Percentiles rank a stretch among this genome's conserved stretches.
Conservation (phyloP, 2,888 invertebrate genomes). For the Drosophila yooni region DNA sequence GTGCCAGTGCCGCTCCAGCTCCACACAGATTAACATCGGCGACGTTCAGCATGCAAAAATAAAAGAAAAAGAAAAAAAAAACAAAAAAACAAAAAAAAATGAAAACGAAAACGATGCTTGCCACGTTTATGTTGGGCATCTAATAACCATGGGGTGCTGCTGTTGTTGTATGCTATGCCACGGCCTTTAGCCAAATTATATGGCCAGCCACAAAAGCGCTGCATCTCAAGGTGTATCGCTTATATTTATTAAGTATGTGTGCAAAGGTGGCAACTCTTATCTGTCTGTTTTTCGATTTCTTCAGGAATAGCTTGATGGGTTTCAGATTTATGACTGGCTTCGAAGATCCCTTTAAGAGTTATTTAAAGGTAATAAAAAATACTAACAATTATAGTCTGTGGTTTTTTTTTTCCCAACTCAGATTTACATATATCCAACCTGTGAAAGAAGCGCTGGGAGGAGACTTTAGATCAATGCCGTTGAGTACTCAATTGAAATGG, state of each 20-base stretch:
- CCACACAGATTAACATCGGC: slow-evolving; percentile 70
- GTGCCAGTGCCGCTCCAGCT: slow-evolving; percentile 48
- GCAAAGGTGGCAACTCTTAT: slow-evolving; percentile 37
- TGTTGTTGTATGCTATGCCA: slow-evolving; percentile 32
- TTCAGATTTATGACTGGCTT: slow-evolving; percentile 29
- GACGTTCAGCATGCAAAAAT: slow-evolving; percentile 69
- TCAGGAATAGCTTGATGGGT: slow-evolving; percentile 25
- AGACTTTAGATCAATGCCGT: not conserved
- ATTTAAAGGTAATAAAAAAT: slow-evolving; percentile 13
- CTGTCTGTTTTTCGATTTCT: slow-evolving; percentile 21
- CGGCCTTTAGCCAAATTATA: slow-evolving; percentile 77
- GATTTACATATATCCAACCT: not conserved
- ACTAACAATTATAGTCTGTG: slow-evolving; percentile 20
- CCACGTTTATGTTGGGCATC: slow-evolving; percentile 68
- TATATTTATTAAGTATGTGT: slow-evolving; percentile 23
- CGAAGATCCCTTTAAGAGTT: slow-evolving; percentile 9
- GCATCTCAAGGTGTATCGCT: slow-evolving; percentile 37
- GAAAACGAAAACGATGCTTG: slow-evolving; percentile 51
- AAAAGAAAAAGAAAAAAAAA: slow-evolving; percentile 24
- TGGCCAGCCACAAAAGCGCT: slow-evolving; percentile 44
- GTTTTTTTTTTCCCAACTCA: not conserved
- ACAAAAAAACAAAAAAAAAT: slow-evolving; percentile 16
- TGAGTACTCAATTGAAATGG: not conserved
- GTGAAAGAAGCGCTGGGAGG: not conserved
- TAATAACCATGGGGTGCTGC: slow-evolving; percentile 77